Evolutionary conservation across 1,140 invertebrate genomes (phyloP), one percentile per base, ranked within the genome.

Genomic region (Pseudobourletiella spinata): DNA sequence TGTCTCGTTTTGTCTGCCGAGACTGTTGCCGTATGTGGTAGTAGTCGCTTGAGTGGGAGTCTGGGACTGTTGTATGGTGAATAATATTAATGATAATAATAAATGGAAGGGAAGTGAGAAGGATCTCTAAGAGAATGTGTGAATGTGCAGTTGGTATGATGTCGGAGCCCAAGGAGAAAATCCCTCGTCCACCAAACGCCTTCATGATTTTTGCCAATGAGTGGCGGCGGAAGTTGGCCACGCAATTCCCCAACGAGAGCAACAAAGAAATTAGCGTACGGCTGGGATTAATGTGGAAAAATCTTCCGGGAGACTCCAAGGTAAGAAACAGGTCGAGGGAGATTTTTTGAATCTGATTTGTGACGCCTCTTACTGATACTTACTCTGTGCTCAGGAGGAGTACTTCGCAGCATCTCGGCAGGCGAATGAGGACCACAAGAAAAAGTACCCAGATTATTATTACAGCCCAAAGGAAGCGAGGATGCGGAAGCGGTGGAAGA

Each of bases 401-500:
- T 84, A 83, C 71, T 83, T 82, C 64, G 71, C 77, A 16, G 71
- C 79, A 57, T 81, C 82, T 2, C 77, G 80, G 48, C 72, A 78
- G 63, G 79, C 81, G 16, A 81, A 82, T 64, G 77, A 77, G 11
- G 80, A 82, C 48, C 83, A 84, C 71, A 83, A 83, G 72, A 76
- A 75, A 67, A 82, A 83, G 72, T 84, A 83, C 77, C 83, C 83
- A 61, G 74, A 76, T 65, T 78, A 77, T 64, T 74, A 74, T 64
- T 77, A 77, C 59, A 77, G 74, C 69, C 76, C 76, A 18, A 74
- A 76, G 68, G 75, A 76, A 66, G 76, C 76, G 8, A 52, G 76
- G 48, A 59, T 76, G 51, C 39, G 74, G 24, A 77, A 77, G 67
- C 71, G 65, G 26, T 64, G 71, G 67, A 73, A 73, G 30, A 48